Evolutionary conservation across 2,888 invertebrate species (phyloP).

Genomic region (Napeogenes sylphis): DNA sequence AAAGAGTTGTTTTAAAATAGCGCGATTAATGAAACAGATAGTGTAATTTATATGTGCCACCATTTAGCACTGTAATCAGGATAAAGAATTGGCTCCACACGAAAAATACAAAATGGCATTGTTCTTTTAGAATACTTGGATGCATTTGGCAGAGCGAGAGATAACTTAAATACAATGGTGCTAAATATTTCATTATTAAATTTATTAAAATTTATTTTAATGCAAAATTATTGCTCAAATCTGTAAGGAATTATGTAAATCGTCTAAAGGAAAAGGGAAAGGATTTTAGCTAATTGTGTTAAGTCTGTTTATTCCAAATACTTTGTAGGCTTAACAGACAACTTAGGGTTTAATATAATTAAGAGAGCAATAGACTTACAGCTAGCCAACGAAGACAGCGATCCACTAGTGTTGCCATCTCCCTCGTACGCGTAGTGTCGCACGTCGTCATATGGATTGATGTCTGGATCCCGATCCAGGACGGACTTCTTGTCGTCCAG

Average conservation of each 20-base stretch:
- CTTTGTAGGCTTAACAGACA: too few species aligned
- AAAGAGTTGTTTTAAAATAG: background rate
- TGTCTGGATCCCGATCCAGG: slow-evolving; percentile 94
- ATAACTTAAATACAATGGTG: background rate
- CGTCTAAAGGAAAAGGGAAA: too few species aligned
- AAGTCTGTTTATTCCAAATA: too few species aligned
- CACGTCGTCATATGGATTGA: slow-evolving; percentile 96
- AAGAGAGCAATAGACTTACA: slow-evolving; percentile 72
- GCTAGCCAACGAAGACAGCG: slow-evolving; percentile 93
- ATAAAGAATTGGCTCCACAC: slow-evolving; percentile 4
- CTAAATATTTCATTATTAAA: background rate
- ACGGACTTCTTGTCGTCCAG: slow-evolving; percentile 92
- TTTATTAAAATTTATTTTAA: background rate
- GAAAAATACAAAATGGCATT: slow-evolving; percentile 1
- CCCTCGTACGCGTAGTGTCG: slow-evolving; percentile 99
- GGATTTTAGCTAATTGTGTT: too few species aligned
- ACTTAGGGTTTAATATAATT: too few species aligned
- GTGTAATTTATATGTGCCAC: slow-evolving; percentile 7
- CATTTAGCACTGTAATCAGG: slow-evolving; percentile 10
- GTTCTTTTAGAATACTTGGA: background rate
- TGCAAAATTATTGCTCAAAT: too few species aligned
- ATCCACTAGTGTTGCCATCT: slow-evolving; percentile 94
- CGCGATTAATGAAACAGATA: slow-evolving; percentile 3
- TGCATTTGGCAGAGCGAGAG: background rate
- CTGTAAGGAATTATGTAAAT: too few species aligned